Conservation (phyloP, 2,888 invertebrate genomes). For the Masnerella sp. region DNA sequence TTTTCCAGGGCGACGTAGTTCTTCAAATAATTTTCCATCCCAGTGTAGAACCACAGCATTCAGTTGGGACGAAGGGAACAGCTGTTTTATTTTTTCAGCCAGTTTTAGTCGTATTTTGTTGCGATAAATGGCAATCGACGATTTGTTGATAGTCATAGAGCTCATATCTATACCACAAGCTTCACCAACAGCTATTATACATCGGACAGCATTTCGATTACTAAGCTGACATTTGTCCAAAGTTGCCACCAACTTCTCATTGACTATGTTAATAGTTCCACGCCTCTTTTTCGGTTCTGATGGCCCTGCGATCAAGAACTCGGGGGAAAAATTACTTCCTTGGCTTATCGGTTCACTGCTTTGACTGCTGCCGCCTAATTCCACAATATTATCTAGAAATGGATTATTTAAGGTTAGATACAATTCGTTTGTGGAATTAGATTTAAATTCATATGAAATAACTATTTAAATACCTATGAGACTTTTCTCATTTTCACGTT, state of each 20-base stretch:
- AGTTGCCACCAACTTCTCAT: slow-evolving; percentile 59
- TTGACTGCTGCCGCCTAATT: slow-evolving; percentile 10
- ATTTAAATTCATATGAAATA: slow-evolving; percentile 7
- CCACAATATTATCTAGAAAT: slow-evolving; percentile 6
- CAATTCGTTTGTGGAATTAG: background rate
- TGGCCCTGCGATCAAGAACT: background rate
- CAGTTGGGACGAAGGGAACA: background rate
- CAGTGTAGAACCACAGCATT: slow-evolving; percentile 9
- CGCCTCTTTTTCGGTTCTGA: slow-evolving; percentile 43
- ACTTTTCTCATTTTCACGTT: slow-evolving; percentile 19
- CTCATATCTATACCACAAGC: slow-evolving; percentile 45
- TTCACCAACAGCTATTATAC: slow-evolving; percentile 52
- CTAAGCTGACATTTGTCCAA: slow-evolving; percentile 59
- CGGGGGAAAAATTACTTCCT: slow-evolving; percentile 9
- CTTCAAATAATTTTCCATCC: slow-evolving; percentile 13
- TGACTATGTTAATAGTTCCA: slow-evolving; percentile 49
- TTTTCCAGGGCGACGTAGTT: background rate
- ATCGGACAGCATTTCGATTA: slow-evolving; percentile 53
- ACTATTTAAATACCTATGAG: slow-evolving; percentile 1
- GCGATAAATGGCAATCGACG: slow-evolving; percentile 45
- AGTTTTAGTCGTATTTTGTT: background rate
- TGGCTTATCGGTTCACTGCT: slow-evolving; percentile 4
- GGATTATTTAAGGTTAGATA: background rate
- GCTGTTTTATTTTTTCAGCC: slow-evolving; percentile 6
- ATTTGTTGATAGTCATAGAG: slow-evolving; percentile 46